phyloP scores from a whole-genome alignment of 2,113 vertebrate genomes.

The Zosterops japonicus region DNA sequence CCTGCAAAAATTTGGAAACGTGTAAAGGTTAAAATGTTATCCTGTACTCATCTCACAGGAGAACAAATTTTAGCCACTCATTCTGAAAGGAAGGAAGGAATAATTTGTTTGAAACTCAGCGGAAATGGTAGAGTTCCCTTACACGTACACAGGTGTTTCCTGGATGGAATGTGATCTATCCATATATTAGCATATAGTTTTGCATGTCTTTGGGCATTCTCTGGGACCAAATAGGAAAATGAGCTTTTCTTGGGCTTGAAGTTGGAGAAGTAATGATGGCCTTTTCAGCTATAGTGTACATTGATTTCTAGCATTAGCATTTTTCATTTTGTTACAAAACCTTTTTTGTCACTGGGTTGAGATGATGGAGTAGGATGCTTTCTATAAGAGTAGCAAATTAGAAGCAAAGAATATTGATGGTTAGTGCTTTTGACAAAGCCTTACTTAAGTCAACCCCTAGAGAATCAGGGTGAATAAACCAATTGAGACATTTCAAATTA shows the following conservation, averaged over 20 bases:
- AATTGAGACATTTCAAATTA: neutral
- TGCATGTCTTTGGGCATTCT: neutral
- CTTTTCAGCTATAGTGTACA: fast-evolving
- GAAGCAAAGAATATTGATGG: neutral
- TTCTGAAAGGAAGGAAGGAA: constrained; percentile 46
- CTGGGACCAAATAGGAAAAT: neutral
- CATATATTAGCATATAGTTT: neutral
- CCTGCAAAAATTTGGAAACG: neutral
- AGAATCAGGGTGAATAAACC: neutral
- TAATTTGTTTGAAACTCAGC: neutral
- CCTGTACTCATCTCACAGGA: neutral
- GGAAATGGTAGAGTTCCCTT: constrained; percentile 19
- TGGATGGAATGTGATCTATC: neutral
- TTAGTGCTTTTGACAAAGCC: neutral
- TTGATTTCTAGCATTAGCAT: neutral
- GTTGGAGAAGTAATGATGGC: neutral
- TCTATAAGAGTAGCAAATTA: neutral
- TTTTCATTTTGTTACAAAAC: neutral
- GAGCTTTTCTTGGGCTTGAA: neutral
- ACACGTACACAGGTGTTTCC: constrained; percentile 10
- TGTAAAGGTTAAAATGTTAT: neutral
- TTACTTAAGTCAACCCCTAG: neutral
- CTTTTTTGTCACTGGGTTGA: neutral
- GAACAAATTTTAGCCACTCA: neutral
- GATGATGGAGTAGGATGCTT: neutral